These are phyloP conservation scores for Anastatus disparis DNA, from an alignment of 1,140 invertebrate genomes.

Conservation along the genomic window DNA sequence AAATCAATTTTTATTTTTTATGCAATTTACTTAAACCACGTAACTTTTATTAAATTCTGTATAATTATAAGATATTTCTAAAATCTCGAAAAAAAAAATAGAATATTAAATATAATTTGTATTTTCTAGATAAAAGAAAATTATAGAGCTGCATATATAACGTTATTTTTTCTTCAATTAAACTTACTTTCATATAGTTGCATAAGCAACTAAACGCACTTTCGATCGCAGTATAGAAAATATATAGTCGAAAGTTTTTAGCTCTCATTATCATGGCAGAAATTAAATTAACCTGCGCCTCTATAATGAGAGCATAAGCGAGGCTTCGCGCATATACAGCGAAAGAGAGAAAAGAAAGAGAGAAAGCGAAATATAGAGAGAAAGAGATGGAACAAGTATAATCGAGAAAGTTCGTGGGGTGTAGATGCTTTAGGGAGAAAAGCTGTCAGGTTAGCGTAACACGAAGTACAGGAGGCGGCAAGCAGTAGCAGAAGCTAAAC, in stretches of 20 bases:
- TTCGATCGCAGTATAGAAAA: not conserved
- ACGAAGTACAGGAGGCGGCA: too few species aligned
- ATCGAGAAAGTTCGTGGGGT: conserved; percentile 22
- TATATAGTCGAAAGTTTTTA: conserved; percentile 31
- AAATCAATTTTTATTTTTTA: too few species aligned
- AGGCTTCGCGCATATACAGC: conserved; percentile 1
- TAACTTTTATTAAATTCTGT: too few species aligned
- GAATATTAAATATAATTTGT: too few species aligned
- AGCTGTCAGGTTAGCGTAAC: conserved; percentile 32
- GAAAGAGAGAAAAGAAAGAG: not conserved
- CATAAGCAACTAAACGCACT: not conserved
- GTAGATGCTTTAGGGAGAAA: conserved; percentile 8
- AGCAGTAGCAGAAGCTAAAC: too few species aligned
- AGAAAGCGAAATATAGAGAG: not conserved
- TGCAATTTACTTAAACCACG: too few species aligned
- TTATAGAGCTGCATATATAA: too few species aligned
- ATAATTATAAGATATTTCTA: too few species aligned
- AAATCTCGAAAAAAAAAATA: too few species aligned
- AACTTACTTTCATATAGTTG: too few species aligned
- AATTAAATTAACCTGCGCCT: conserved; percentile 31
- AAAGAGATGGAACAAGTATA: not conserved
- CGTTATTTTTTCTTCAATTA: too few species aligned
- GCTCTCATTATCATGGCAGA: conserved; percentile 19
- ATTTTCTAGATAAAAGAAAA: too few species aligned
- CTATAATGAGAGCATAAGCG: conserved; percentile 30